Evolutionary conservation across 2,888 invertebrate species (phyloP).

Genomic region (Sceliomorpha sp.): DNA sequence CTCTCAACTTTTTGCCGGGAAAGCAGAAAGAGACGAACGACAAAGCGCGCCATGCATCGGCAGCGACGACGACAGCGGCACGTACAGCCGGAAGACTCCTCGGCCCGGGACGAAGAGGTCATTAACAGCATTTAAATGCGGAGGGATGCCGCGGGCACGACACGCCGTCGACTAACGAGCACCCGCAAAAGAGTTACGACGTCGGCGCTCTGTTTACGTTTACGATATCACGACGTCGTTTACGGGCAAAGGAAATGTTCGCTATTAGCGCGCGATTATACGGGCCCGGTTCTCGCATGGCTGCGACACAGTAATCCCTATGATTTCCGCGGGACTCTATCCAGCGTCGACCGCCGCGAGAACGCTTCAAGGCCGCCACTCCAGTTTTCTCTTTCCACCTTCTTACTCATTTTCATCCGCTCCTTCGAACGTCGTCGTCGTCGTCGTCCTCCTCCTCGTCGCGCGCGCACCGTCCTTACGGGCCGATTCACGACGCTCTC

Average conservation of each 20-base stretch:
- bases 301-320: constrained; percentile 62
- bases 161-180: constrained; percentile 66
- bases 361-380: constrained; percentile 39
- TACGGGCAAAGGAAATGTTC: constrained; percentile 61
- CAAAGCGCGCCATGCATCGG: too few species aligned
- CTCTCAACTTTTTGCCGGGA: constrained; percentile 34
- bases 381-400: constrained; percentile 26
- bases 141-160: constrained; percentile 57
- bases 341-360: constrained; percentile 28
- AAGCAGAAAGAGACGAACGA: constrained; percentile 33
- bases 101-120: constrained; percentile 60
- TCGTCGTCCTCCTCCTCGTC: not conserved
- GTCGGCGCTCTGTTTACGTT: constrained; percentile 65
- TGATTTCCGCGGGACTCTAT: constrained; percentile 52
- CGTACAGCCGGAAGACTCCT: constrained; percentile 45
- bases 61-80: constrained; percentile 34
- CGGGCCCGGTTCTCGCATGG: constrained; percentile 57
- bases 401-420: constrained; percentile 15
- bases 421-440: too few species aligned
- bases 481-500: constrained; percentile 3
- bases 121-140: constrained; percentile 69
- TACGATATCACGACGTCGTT: constrained; percentile 67
- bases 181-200: constrained; percentile 62
- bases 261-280: constrained; percentile 63
- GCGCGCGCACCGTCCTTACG: constrained; percentile 4